Evolutionary conservation across 2,888 invertebrate genomes (phyloP).

Genomic region (Hyposoter dolosus): DNA sequence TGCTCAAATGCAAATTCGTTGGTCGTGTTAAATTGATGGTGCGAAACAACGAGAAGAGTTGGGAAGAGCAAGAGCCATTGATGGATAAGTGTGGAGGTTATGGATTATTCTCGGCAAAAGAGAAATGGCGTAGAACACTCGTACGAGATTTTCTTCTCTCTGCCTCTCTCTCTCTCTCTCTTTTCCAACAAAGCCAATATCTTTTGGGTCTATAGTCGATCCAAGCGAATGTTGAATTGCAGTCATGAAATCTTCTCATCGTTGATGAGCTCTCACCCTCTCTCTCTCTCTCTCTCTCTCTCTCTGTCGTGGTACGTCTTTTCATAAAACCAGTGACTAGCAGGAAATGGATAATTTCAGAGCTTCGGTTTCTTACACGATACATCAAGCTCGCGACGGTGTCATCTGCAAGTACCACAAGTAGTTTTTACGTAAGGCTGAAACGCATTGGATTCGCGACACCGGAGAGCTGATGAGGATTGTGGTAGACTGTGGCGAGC

Average conservation of each 20-base stretch:
- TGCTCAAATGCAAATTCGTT: neutral
- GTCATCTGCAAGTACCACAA: conserved; percentile 75
- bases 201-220: neutral
- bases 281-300: neutral
- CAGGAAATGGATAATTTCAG: conserved; percentile 79
- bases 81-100: neutral
- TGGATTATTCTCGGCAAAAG: neutral
- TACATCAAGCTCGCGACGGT: conserved; percentile 71
- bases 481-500: conserved; percentile 5
- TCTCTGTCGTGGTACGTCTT: conserved; percentile 26
- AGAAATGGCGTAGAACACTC: neutral
- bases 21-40: conserved; percentile 32
- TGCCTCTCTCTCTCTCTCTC: too few relatives aligned
- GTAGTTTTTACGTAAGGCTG: conserved; percentile 77
- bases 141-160: neutral
- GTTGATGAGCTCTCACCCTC: neutral
- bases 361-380: conserved; percentile 60
- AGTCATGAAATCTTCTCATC: neutral
- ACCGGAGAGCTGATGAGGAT: conserved; percentile 6
- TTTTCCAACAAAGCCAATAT: neutral
- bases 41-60: conserved; percentile 53
- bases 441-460: conserved; percentile 69
- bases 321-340: conserved; percentile 55
- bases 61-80: conserved; percentile 53
- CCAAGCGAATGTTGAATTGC: neutral